phyloP scores from a whole-genome alignment of 2,888 invertebrate species.

The Drosophila meridionalis region DNA sequence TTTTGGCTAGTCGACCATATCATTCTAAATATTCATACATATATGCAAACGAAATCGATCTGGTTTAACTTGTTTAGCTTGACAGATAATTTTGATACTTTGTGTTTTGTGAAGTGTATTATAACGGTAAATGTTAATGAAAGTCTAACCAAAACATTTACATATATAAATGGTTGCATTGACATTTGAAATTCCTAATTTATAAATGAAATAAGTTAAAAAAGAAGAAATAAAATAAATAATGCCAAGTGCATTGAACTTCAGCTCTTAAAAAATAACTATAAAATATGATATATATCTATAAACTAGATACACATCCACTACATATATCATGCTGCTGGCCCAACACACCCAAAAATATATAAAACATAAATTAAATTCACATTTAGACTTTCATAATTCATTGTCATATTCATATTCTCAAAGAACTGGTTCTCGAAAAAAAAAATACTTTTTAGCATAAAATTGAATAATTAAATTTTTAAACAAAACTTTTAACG shows the following conservation, averaged over 20 bases:
- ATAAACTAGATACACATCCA: background rate
- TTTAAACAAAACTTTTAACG: constrained; percentile 1
- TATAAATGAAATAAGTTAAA: constrained; percentile 17
- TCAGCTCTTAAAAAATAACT: constrained; percentile 15
- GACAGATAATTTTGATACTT: constrained; percentile 11
- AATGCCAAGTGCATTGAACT: constrained; percentile 58
- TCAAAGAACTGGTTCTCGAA: constrained; percentile 60
- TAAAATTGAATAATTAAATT: constrained; percentile 63
- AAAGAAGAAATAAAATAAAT: constrained; percentile 5
- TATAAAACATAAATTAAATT: constrained; percentile 3
- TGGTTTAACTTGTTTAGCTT: constrained; percentile 70
- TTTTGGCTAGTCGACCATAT: constrained; percentile 42
- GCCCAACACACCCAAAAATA: constrained; percentile 12
- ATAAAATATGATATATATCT: background rate
- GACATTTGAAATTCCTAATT: constrained; percentile 39
- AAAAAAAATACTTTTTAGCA: constrained; percentile 65
- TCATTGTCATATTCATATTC: constrained; percentile 17
- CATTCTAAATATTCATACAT: constrained; percentile 38
- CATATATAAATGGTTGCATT: constrained; percentile 41
- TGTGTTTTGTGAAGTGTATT: constrained; percentile 15
- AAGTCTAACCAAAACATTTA: constrained; percentile 24
- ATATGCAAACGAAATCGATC: constrained; percentile 45
- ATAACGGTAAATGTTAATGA: constrained; percentile 73
- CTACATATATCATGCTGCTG: constrained; percentile 15
- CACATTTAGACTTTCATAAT: constrained; percentile 25